A percentile compares a stretch with the other conserved stretches of the same genome.
phyloP scores from a whole-genome alignment of 1,140 invertebrate genomes.

The Parasteatoda tepidariorum region DNA sequence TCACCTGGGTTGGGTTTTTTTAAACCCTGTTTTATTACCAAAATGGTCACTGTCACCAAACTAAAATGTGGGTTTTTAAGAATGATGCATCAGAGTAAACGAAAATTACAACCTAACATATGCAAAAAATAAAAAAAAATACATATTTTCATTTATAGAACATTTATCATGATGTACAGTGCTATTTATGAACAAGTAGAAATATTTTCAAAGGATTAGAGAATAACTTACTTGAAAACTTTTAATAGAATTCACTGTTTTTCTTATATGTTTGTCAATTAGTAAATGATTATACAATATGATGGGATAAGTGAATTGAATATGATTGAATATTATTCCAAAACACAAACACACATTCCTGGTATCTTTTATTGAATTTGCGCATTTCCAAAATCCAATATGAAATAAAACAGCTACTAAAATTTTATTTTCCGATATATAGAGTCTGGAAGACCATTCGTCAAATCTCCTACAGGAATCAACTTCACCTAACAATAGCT shows the following conservation, averaged over 20 bases:
- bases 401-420: slow-evolving; percentile 32
- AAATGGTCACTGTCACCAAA: too few relatives aligned
- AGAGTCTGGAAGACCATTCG: slow-evolving; percentile 35
- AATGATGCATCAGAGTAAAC: too few relatives aligned
- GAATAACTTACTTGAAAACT: slow-evolving; percentile 1
- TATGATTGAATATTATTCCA: slow-evolving; percentile 25
- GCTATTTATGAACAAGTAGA: too few relatives aligned
- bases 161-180: too few relatives aligned
- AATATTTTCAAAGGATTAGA: background rate
- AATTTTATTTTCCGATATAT: slow-evolving; percentile 32
- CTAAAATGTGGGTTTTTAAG: too few relatives aligned
- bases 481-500: slow-evolving; percentile 30
- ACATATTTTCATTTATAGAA: too few relatives aligned
- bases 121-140: too few relatives aligned
- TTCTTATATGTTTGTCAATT: slow-evolving; percentile 11
- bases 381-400: background rate
- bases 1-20: too few relatives aligned
- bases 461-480: slow-evolving; percentile 19
- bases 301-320: background rate
- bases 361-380: background rate
- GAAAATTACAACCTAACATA: too few relatives aligned
- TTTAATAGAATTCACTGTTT: background rate
- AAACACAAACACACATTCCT: slow-evolving; percentile 31
- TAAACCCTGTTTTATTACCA: too few relatives aligned
- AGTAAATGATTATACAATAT: background rate